Percentiles rank a stretch among this genome's conserved stretches.
Conservation (phyloP, 2,888 invertebrate genomes). For the Phalangium opilio region DNA sequence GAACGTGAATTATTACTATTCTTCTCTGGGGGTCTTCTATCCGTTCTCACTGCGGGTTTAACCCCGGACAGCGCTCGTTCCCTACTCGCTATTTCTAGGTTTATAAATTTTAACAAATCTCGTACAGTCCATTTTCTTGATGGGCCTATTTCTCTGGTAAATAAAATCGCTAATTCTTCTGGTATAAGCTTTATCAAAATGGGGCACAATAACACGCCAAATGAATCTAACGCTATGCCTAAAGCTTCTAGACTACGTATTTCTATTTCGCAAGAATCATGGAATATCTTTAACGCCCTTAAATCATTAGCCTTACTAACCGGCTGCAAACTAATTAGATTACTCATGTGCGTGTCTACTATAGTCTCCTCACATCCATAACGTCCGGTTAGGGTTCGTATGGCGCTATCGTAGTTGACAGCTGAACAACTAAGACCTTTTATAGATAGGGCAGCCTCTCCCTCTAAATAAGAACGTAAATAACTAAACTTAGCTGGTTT, state of each 20-base stretch:
- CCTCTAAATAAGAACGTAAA: conserved; percentile 4
- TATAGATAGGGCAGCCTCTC: neutral
- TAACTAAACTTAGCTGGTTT: conserved; percentile 3
- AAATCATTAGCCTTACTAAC: neutral
- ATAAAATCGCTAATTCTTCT: too few relatives aligned
- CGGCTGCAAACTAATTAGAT: neutral
- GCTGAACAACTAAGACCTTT: neutral
- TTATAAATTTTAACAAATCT: too few relatives aligned
- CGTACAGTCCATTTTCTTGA: too few relatives aligned
- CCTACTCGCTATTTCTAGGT: too few relatives aligned
- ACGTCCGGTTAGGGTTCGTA: conserved; percentile 1
- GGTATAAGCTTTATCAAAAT: too few relatives aligned
- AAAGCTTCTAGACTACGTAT: conserved; percentile 1
- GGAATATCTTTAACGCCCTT: neutral
- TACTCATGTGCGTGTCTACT: neutral
- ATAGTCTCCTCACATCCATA: conserved; percentile 1
- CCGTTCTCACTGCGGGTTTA: too few relatives aligned
- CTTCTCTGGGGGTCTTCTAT: too few relatives aligned
- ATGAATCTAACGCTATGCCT: neutral
- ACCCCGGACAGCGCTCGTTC: too few relatives aligned
- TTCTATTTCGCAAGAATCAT: conserved; percentile 2
- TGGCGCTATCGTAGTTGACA: conserved; percentile 1
- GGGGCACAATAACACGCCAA: neutral
- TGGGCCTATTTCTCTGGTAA: too few relatives aligned
- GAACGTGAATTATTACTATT: too few relatives aligned